Base-by-base conservation (phyloP, 2,797 vertebrate genomes). In the Acanthis flammea region DNA sequence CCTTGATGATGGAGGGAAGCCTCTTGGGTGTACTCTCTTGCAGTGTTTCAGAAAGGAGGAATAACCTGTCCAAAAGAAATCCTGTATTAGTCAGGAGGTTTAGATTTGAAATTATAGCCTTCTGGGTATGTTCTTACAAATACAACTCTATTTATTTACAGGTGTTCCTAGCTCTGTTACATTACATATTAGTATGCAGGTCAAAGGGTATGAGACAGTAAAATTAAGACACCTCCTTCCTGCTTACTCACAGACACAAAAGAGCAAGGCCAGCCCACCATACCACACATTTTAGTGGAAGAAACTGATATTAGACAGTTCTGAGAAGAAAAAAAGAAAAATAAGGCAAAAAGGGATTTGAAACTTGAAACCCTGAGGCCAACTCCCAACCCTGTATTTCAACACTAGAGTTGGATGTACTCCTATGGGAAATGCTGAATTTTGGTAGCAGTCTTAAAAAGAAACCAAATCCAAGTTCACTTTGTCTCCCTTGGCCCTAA, bases 31-130 rank as follows among this genome's bases (percentile, higher is more conserved):
- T 45, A 31, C n/a, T 72, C 57, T 92, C 72, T 85, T 65, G 61
- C 28, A 85, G 80, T 0, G 33, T 39, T 86, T 89, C 81, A 84
- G 71, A 86, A 72, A 87, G 57, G 50, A 88, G 50, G 47, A 82
- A 90, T 31, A 50, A 24, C 7, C 95, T 95, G 86, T 47, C 37
- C 84, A 79, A 82, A 90, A 88, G 35, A 96, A 82, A 76, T 47
- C 25, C 44, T 3, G 0, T 14, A 10, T 89, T 72, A 92, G 86
- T 60, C 48, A 76, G n/a, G 37, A 80, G 47, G 28, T 81, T 73
- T 3, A 60, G 44, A 53, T 71, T 44, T 73, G 17, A 70, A 87
- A 83, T 15, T 14, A 37, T 0, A 86, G 35, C 39, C 74, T 88
- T 80, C 51, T 14, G 22, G 23, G 24, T 48, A 53, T 22, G 1